Evolutionary conservation across 2,888 invertebrate genomes (phyloP), one percentile per base, ranked within the genome.

Genomic region (Latrodectus elegans): DNA sequence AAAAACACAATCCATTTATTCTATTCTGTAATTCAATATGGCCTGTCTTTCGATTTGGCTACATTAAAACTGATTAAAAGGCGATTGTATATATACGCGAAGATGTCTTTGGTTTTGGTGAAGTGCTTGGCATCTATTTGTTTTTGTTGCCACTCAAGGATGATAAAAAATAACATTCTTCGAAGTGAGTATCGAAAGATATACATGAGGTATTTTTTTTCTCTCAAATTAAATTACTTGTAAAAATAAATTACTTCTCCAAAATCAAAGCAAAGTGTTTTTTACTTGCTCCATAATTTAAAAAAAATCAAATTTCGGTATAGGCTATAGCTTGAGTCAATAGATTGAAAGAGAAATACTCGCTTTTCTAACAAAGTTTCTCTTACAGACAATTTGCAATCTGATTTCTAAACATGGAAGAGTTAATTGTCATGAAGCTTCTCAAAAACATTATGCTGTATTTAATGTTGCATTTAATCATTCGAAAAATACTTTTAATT

Each of bases 51-150:
- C 53, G 26, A 82, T 75, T 75, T 49, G 55, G 82, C 82, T 17
- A 82, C 75, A 82, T 82, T 82, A 82, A 82, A 82, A 82, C 82
- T 82, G 82, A 82, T 82, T 82, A 82, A 82, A 82, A 67, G 82
- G 52, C 82, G 82, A 82, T 82, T 82, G 82, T 51, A 68, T 17
- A 17, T 11, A 38, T n/a, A 15, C 22, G 51, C 55, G 60, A n/a
- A 75, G 67, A 75, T 82, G 74, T 67, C 67, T 14, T 60, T 51
- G 65, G 55, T 65, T 52, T 55, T 55, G 55, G 55, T 0, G 55
- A 55, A 4, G 11, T 8, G 11, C 55, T 15, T 3, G 3, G 55
- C 15, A 55, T 55, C 55, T 55, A 55, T 55, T 55, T 55, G 55
- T 55, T 55, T 55, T 55, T 55, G 55, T 55, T 55, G 55, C 15